Percentiles rank a stretch among this genome's conserved stretches.
These are phyloP conservation scores for Leptinotarsa lineolata DNA, from an alignment of 1,140 invertebrate species.

Conservation along the genomic window DNA sequence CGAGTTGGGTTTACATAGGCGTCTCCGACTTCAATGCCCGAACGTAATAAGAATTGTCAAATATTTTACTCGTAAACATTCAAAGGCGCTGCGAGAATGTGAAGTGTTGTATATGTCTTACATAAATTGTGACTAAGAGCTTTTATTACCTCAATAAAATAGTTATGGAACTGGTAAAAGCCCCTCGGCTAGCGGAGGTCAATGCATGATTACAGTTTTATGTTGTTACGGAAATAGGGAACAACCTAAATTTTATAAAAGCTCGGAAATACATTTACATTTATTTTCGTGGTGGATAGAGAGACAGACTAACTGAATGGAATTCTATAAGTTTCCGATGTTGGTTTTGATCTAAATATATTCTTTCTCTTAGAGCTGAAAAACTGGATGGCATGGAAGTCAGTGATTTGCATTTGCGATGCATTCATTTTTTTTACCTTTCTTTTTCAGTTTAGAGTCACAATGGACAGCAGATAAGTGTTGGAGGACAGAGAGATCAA, in stretches of 20 bases:
- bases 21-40: constrained; percentile 41
- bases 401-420: no score
- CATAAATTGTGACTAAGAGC: constrained; percentile 51
- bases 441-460: no score
- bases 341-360: no score
- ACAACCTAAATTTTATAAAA: constrained; percentile 15
- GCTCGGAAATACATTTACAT: constrained; percentile 6
- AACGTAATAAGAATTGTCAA: constrained; percentile 54
- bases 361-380: no score
- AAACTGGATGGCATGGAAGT: no score
- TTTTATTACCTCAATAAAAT: constrained; percentile 51
- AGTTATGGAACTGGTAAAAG: constrained; percentile 41
- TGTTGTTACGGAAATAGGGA: constrained; percentile 15
- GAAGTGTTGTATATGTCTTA: constrained; percentile 46
- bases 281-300: background rate
- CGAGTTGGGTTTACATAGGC: constrained; percentile 46
- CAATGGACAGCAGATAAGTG: no score
- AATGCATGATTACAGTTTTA: constrained; percentile 34
- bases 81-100: constrained; percentile 42
- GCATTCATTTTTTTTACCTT: no score
- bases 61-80: constrained; percentile 53
- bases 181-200: constrained; percentile 35
- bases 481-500: no score
- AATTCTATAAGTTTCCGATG: no score
- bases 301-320: no score